phyloP scores from a whole-genome alignment of 1,140 invertebrate genomes.

The Lineus longissimus region DNA sequence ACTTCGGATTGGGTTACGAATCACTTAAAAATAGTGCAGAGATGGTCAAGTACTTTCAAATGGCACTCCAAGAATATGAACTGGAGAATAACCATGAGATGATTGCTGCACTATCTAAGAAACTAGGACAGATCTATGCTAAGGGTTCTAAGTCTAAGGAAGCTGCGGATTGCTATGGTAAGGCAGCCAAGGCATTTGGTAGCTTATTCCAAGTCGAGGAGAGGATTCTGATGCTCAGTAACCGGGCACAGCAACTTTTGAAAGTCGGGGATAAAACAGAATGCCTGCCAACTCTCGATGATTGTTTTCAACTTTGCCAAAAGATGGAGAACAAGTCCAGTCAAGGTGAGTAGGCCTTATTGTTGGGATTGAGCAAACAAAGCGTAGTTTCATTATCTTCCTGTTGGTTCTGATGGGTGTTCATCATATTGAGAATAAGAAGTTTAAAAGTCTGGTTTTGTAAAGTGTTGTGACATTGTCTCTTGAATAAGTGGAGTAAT shows the following conservation, averaged over 20 bases:
- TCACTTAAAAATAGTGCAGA: conserved; percentile 15
- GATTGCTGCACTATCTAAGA: conserved; percentile 6
- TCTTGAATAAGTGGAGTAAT: too few relatives aligned
- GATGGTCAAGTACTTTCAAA: conserved; percentile 23
- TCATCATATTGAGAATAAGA: too few relatives aligned
- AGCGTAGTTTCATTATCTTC: too few relatives aligned
- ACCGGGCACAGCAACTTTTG: conserved; percentile 20
- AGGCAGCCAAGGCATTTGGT: conserved; percentile 21
- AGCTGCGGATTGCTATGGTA: conserved; percentile 19
- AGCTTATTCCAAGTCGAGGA: conserved; percentile 14
- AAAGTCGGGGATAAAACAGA: conserved; percentile 12
- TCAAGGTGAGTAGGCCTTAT: conserved; percentile 10
- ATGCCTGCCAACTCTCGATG: conserved; percentile 19
- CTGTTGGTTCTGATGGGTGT: too few relatives aligned
- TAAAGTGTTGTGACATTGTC: too few relatives aligned
- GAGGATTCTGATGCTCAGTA: conserved; percentile 19
- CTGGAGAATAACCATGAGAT: conserved; percentile 19
- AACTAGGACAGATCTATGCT: conserved; percentile 12
- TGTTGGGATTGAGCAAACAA: too few relatives aligned
- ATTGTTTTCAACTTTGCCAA: conserved; percentile 21
- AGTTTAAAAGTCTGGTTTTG: too few relatives aligned
- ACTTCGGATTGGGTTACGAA: conserved; percentile 34
- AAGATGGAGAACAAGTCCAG: not conserved
- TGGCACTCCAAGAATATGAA: conserved; percentile 28
- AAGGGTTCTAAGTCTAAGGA: conserved; percentile 6